A percentile compares a stretch with the other conserved stretches of the same genome.
These are phyloP conservation scores for Dicentrarchus labrax DNA, from an alignment of 2,113 vertebrate species.

Conservation along the genomic window DNA sequence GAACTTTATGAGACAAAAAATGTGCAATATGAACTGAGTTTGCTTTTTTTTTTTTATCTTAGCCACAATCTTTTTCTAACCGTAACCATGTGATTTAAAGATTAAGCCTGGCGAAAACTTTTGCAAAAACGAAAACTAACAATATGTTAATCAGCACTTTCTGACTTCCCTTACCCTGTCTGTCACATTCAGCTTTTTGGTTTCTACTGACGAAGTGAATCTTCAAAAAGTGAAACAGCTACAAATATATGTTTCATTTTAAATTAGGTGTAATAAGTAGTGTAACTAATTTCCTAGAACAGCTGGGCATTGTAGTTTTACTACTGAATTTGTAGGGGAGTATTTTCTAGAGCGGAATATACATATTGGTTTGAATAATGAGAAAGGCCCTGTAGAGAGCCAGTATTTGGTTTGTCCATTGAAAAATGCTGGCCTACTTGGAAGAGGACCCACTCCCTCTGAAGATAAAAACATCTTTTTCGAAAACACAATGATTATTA, in stretches of 20 bases:
- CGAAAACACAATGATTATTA: no score
- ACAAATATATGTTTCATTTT: background rate
- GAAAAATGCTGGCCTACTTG: no score
- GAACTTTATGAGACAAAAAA: no score
- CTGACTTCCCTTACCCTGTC: no score
- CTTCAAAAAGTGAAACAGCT: background rate
- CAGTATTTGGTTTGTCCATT: no score
- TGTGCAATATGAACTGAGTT: background rate
- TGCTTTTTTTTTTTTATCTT: background rate
- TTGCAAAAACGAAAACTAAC: no score
- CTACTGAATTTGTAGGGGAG: background rate
- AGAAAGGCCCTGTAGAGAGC: no score
- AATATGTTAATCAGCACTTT: no score
- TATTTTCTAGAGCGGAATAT: background rate
- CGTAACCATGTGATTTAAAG: background rate
- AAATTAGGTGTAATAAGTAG: background rate
- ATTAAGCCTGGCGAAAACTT: background rate
- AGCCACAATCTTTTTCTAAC: background rate
- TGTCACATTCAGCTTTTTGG: no score
- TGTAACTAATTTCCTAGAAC: background rate
- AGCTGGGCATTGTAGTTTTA: background rate
- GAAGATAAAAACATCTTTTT: no score
- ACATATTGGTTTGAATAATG: no score
- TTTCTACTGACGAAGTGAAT: background rate
- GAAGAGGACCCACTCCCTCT: no score